Evolutionary conservation across 2,113 vertebrate genomes (phyloP), one percentile per base, ranked within the genome.

Genomic region (Petroica traversi): DNA sequence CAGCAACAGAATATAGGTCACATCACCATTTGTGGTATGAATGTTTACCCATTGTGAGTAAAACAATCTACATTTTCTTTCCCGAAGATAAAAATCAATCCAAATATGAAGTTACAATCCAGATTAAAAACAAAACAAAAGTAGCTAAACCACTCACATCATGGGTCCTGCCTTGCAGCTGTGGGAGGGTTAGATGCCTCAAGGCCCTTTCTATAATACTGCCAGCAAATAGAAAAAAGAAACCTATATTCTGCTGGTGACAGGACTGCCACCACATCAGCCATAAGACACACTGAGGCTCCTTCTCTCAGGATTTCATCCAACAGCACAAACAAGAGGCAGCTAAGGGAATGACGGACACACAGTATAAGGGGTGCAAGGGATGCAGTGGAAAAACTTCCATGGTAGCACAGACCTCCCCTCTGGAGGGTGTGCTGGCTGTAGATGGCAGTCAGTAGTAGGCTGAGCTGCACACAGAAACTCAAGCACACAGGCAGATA

Each of bases 41-140:
- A 43, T 58, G 36, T 31, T 48, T 62, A 52, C 14, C 49, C 85
- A 95, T 85, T 92, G 88, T 89, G 87, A 67, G 64, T 11, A 67
- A 41, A 81, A 95, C 90, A 94, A 93, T 69, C 67, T 76, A 29
- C 59, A 90, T 92, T 96, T 94, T 85, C 58, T 90, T 93, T 9
- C 41, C 41, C 49, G 83, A 92, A 94, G 88, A 95, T 80, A 90
- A 94, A 96, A 93, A 95, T 94, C 62, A 87, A 78, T 64, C 52
- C 36, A 89, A 92, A 26, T 36, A 87, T 72, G 57, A 93, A 89
- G 62, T 15, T 68, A 62, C 81, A 62, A 54, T 54, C 26, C 85
- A 90, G 85, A 88, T 71, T 38, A 76, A 75, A 85, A 95, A 7
- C 4, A 43, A 80, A 92, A 58, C 54, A 83, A 62, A 93, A 76